Evolutionary conservation across 2,797 vertebrate genomes (phyloP).

Genomic region (Aeoliscus strigatus): DNA sequence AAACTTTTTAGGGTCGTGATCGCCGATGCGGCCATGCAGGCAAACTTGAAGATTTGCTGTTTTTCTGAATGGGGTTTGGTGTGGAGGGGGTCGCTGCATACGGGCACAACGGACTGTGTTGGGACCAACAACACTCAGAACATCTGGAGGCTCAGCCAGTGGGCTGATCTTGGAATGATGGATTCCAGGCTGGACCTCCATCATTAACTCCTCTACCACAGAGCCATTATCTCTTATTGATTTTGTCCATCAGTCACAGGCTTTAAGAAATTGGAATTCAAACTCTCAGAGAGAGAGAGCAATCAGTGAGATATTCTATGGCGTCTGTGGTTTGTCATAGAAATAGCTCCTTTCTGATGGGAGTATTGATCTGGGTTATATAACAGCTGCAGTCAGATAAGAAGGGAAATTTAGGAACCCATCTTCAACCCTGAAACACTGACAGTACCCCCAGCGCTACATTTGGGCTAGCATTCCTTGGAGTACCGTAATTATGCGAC

Average conservation of each 20-base stretch:
- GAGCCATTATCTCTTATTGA: slow-evolving; percentile 17
- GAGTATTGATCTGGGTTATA: slow-evolving; percentile 17
- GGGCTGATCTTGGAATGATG: slow-evolving; percentile 35
- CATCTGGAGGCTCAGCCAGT: slow-evolving; percentile 47
- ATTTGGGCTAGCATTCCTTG: too few relatives aligned
- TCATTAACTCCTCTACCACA: slow-evolving; percentile 9
- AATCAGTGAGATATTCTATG: background rate
- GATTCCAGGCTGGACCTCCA: slow-evolving; percentile 23
- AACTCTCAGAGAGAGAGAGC: background rate
- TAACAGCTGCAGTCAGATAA: too few relatives aligned
- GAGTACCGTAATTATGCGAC: too few relatives aligned
- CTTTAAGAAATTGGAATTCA: too few relatives aligned
- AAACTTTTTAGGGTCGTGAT: fast-evolving
- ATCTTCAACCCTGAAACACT: too few relatives aligned
- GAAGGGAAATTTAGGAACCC: too few relatives aligned
- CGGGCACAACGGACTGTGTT: slow-evolving; percentile 5
- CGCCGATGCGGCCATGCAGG: fast-evolving
- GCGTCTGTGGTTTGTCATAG: background rate
- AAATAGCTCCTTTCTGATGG: slow-evolving; percentile 20
- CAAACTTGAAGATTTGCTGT: fast-evolving
- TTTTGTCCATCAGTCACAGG: too few relatives aligned
- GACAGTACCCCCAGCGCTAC: too few relatives aligned
- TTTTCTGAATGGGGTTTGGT: slow-evolving; percentile 3
- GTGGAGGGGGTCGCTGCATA: too few relatives aligned
- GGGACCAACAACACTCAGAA: slow-evolving; percentile 37